Evolutionary conservation across 2,888 invertebrate species (phyloP).

Genomic region (Charanyca ferruginea): DNA sequence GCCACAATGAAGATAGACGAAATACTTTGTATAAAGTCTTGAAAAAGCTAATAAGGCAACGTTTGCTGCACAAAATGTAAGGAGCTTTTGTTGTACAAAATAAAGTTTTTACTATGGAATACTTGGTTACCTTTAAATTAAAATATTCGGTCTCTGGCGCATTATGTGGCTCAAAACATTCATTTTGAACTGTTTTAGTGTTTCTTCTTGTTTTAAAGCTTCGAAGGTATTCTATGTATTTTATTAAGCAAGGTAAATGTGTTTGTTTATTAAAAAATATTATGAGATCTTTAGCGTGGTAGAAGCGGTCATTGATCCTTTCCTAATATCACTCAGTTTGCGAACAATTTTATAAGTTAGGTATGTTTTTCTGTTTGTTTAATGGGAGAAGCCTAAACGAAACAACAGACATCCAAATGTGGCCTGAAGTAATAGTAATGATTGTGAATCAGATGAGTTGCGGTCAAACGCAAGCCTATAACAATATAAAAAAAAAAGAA

Average conservation of each 20-base stretch:
- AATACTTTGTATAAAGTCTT: constrained; percentile 61
- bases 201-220: constrained; percentile 35
- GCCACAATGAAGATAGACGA: constrained; percentile 27
- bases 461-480: too few relatives aligned
- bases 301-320: too few relatives aligned
- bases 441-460: too few relatives aligned
- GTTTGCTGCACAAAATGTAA: constrained; percentile 48
- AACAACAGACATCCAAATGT: too few relatives aligned
- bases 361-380: too few relatives aligned
- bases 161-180: constrained; percentile 49
- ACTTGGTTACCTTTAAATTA: constrained; percentile 59
- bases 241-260: constrained; percentile 7
- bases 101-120: constrained; percentile 50
- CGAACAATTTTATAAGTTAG: too few relatives aligned
- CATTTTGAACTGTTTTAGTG: constrained; percentile 46
- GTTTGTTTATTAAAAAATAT: constrained; percentile 25
- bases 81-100: constrained; percentile 46
- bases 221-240: constrained; percentile 14
- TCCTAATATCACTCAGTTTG: too few relatives aligned
- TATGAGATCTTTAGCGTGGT: constrained; percentile 16
- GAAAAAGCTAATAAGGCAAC: constrained; percentile 61
- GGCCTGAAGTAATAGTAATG: too few relatives aligned
- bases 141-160: constrained; percentile 51
- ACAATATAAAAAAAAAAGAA: too few relatives aligned
- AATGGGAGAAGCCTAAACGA: too few relatives aligned